Base-by-base conservation (phyloP, 2,113 vertebrate genomes). In the Bambusicola thoracicus region DNA sequence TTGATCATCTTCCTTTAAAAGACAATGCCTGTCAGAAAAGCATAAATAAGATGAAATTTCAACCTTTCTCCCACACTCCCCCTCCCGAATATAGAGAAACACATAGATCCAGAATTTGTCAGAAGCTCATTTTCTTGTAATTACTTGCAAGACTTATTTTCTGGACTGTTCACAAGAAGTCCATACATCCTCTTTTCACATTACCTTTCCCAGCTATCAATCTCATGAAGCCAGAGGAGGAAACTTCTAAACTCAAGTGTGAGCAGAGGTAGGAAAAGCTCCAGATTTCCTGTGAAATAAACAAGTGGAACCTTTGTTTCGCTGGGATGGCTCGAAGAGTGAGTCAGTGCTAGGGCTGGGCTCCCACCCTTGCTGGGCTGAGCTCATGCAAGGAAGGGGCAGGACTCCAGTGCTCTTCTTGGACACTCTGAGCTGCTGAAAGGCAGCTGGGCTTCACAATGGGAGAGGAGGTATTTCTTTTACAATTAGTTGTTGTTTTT, bases 261-360 rank as follows among this genome's bases (percentile, higher is more conserved):
- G 92, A 95, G 95, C 95, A 97, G 97, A 97, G 96, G 97, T 95
- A 93, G 95, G 92, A 97, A 97, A 95, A 79, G 93, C 96, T 97
- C 92, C 96, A 95, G 95, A 95, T 97, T 98, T 98, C 97, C 98
- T 98, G 98, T 97, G 95, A 86, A 96, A 97, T 96, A 98, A 98
- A 98, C 97, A 98, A 98, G 96, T 94, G 95, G 84, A 93, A 97
- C 97, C 97, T 98, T 98, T 98, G 97, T 98, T 98, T 98, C 97
- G 93, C 92, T 38, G 96, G 96, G 97, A 97, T 97, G 96, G 97
- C 97, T 95, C 44, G 18, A 94, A 96, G 96, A 29, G 82, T 98
- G 98, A 98, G 97, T 98, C 98, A 98, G 97, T 97, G 92, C 97
- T 97, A 97, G 98, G 98, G 97, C 98, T 97, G 97, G 97, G 97